Base-by-base conservation (phyloP, 2,888 invertebrate species). In the Heliconius charithonia region DNA sequence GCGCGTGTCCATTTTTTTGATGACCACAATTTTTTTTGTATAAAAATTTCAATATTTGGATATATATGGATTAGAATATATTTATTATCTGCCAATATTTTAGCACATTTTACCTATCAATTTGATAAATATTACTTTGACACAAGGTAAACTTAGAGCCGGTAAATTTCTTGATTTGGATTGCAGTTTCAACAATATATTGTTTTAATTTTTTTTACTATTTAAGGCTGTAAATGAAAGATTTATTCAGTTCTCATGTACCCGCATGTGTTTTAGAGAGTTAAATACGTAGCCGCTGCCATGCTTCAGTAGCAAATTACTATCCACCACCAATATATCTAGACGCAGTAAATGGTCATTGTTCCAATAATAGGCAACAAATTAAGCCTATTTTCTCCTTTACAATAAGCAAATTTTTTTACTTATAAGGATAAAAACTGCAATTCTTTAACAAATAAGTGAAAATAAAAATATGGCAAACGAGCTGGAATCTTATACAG, bases 1-100 rank as follows among this genome's bases (percentile, higher is more conserved):
- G 93, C 94, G 94, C 94, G 94, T 94, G 93, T 91, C 90, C 87
- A 83, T 91, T 93, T 93, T 94, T 92, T 90, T 87, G 81, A 86
- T 93, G 93, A 93, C 93, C 94, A 91, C 89, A 91, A 87, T 86
- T 87, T 86, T 84, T 76, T 45, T n/a, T 67, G 63, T 72, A 76
- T 27, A 16, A 74, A 78, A 32, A 16, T 37, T n/a, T 16, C n/a
- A 25, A 59, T 76, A 74, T 29, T 85, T n/a, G 1, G 2, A 59
- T 25, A 59, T 76, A 74, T 29, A 85, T n/a, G 1, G 2, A 59
- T 82, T 86, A 86, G 86, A 87, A 88, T 88, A 88, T 88, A 85
- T 85, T 88, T 88, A 85, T 85, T 88, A 87, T 89, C 88, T 81
- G 81, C 82, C 87, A 81, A 81, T 85, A 85, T 89, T 88, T 88